Percentiles rank a stretch among this genome's conserved stretches.
phyloP scores from a whole-genome alignment of 2,113 vertebrate genomes.

The Notothenia rossii region DNA sequence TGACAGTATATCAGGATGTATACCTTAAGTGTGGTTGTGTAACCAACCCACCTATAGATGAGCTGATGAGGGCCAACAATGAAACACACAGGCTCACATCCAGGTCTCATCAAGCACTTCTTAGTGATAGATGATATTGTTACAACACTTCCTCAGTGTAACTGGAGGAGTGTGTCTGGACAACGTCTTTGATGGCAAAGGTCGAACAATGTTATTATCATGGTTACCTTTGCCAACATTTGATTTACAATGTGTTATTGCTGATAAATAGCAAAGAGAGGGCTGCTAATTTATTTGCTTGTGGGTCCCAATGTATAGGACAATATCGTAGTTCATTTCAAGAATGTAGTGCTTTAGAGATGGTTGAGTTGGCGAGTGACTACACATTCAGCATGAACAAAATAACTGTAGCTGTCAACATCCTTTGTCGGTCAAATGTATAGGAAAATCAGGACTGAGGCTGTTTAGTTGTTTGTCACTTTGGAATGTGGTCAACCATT shows the following conservation, averaged over 20 bases:
- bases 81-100: slow-evolving; percentile 2
- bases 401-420: background rate
- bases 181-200: slow-evolving; percentile 41
- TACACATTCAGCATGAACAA: background rate
- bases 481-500: background rate
- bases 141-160: slow-evolving; percentile 55
- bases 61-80: slow-evolving; percentile 22
- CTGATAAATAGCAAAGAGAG: slow-evolving; percentile 8
- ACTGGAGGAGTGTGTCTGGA: slow-evolving; percentile 55
- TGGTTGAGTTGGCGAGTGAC: background rate
- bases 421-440: background rate
- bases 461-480: background rate
- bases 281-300: background rate
- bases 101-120: slow-evolving; percentile 39
- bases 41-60: slow-evolving; percentile 34
- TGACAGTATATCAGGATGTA: slow-evolving; percentile 31
- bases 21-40: slow-evolving; percentile 16
- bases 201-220: slow-evolving; percentile 47
- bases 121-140: slow-evolving; percentile 53
- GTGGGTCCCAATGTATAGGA: background rate
- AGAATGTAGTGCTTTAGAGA: background rate
- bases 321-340: background rate
- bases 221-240: slow-evolving; percentile 32
- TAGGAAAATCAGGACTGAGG: background rate
- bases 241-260: slow-evolving; percentile 44